Conservation (phyloP, 1,140 invertebrate species). For the Aradophagus sp. region DNA sequence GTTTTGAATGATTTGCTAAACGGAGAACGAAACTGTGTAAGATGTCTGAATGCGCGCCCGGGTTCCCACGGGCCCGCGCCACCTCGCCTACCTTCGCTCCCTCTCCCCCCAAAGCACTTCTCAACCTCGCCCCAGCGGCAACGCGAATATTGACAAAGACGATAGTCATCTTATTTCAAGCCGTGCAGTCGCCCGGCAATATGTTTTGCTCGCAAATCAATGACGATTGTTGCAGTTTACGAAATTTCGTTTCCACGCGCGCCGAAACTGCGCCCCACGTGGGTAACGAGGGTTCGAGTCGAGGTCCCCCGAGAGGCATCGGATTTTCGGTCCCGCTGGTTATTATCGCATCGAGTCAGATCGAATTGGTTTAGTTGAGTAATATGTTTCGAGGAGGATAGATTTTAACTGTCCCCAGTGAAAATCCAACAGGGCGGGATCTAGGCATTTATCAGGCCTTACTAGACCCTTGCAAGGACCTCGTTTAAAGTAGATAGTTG, state of each 20-base stretch:
- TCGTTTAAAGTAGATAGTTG: too few relatives aligned
- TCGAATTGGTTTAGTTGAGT: too few relatives aligned
- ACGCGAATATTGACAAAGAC: conserved; percentile 53
- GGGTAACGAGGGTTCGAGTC: too few relatives aligned
- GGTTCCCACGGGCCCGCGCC: conserved; percentile 44
- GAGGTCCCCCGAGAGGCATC: too few relatives aligned
- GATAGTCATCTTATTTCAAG: conserved; percentile 43
- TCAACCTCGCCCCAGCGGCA: conserved; percentile 44
- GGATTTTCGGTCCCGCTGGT: too few relatives aligned
- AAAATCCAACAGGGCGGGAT: too few relatives aligned
- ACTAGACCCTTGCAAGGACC: too few relatives aligned
- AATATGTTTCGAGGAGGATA: too few relatives aligned
- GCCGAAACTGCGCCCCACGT: too few relatives aligned
- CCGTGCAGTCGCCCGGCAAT: conserved; percentile 22
- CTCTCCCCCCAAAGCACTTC: conserved; percentile 40
- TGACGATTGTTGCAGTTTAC: conserved; percentile 25
- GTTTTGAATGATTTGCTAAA: conserved; percentile 34
- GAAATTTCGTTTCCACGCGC: conserved; percentile 23
- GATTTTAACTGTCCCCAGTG: too few relatives aligned
- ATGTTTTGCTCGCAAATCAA: conserved; percentile 27
- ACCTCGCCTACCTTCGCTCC: conserved; percentile 43
- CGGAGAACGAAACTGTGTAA: conserved; percentile 27
- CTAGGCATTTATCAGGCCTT: too few relatives aligned
- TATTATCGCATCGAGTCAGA: too few relatives aligned
- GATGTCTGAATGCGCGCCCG: conserved; percentile 6